phyloP scores from a whole-genome alignment of 2,888 invertebrate genomes.

The Lordiphosa andalusiaca region DNA sequence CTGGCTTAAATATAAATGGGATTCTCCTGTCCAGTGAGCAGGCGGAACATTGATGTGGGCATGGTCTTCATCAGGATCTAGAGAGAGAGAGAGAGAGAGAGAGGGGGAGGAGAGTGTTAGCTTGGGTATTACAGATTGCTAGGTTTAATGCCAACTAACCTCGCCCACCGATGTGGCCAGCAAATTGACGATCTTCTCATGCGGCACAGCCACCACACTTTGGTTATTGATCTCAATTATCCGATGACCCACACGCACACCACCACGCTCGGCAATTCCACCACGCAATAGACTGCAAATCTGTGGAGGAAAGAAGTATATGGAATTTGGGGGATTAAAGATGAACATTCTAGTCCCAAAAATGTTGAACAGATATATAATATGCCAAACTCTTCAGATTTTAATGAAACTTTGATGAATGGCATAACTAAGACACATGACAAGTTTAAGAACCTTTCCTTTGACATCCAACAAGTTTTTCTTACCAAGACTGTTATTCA shows the following conservation, averaged over 20 bases:
- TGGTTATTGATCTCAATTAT: constrained; percentile 99
- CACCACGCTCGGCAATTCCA: constrained; percentile 99
- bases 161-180: constrained; percentile 99
- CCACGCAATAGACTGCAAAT: constrained; percentile 98
- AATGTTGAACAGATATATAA: too few species aligned
- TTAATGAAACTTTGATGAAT: too few species aligned
- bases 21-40: constrained; percentile 99
- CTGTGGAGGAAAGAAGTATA: constrained; percentile 80
- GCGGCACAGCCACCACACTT: constrained; percentile 99
- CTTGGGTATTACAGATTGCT: too few species aligned
- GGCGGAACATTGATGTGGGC: constrained; percentile 99
- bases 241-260: constrained; percentile 98
- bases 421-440: too few species aligned
- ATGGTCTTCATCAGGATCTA: constrained; percentile 99
- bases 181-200: constrained; percentile 99
- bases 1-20: constrained; percentile 95
- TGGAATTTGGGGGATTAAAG: too few species aligned
- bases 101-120: too few species aligned
- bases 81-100: constrained; percentile 80
- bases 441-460: too few species aligned
- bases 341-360: too few species aligned
- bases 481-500: too few species aligned
- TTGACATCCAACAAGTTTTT: too few species aligned
- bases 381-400: too few species aligned
- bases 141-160: too few species aligned